Evolutionary conservation across 2,113 vertebrate genomes (phyloP), one percentile per base, ranked within the genome.

Genomic region (Thryonomys swinderianus): DNA sequence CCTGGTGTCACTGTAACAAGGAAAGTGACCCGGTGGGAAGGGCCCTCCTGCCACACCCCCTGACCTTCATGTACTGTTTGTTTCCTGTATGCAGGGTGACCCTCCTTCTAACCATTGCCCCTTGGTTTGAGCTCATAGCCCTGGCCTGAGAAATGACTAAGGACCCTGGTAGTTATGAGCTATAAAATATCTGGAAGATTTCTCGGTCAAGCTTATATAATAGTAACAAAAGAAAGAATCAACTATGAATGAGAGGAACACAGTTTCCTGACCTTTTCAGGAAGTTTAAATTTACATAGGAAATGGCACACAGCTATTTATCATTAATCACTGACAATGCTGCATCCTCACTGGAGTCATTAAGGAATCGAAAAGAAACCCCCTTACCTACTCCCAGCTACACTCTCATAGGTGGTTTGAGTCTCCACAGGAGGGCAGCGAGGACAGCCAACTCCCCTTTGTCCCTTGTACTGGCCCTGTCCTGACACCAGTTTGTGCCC

Each of bases 371-470:
- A 51, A 53, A 83, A 85, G 53, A n/a, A 53, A 42, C 73, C n/a
- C n/a, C n/a, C n/a, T n/a, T n/a, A n/a, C n/a, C 51, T 76, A 8
- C 23, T 18, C 32, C 34, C 59, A 32, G 40, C 20, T 21, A 53
- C 21, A 17, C 48, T 84, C 45, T 67, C 40, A 53, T 74, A 23
- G 32, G 7, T 30, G 34, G 20, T 59, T 37, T 37, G 32, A 20
- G 37, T 57, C 48, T 71, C 51, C 34, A 7, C 0, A 21, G 4
- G 4, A 1, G 11, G 59, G 0, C 21, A 1, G 0, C 1, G 5
- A 7, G 27, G 12, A 37, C 2, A 37, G 0, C 2, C 61, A 66
- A 14, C 0, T 7, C 32, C n/a, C 27, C 53, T 40, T 13, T 64
- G 64, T n/a, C 83, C 34, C 84, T 69, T 82, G 34, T 21, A 32